These are phyloP conservation scores for Sparus aurata DNA, from an alignment of 2,797 vertebrate genomes.

Conservation along the genomic window DNA sequence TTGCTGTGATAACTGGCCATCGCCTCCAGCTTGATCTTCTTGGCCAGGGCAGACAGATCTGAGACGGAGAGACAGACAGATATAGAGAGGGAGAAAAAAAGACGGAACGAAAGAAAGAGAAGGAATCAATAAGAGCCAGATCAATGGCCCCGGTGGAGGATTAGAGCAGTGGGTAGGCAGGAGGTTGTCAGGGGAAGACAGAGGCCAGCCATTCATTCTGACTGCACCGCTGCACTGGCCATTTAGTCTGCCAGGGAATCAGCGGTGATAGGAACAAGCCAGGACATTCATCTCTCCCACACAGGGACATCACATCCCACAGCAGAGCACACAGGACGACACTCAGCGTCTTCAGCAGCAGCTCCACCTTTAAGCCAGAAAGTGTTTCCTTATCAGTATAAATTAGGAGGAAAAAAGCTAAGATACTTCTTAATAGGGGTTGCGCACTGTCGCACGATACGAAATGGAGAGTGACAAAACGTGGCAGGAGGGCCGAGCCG, in stretches of 20 bases:
- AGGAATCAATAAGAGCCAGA: conserved; percentile 80
- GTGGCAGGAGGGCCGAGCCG: conserved; percentile 72
- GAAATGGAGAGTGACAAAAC: conserved; percentile 85
- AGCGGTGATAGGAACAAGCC: conserved; percentile 81
- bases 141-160: conserved; percentile 81
- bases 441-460: conserved; percentile 82
- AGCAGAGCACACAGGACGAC: conserved; percentile 53
- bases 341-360: conserved; percentile 17
- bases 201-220: conserved; percentile 80
- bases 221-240: conserved; percentile 79
- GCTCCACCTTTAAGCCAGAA: conserved; percentile 59
- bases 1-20: conserved; percentile 95
- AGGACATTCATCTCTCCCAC: conserved; percentile 83
- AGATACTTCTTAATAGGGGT: conserved; percentile 66
- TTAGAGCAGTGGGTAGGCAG: conserved; percentile 80
- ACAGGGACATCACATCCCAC: conserved; percentile 76
- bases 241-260: conserved; percentile 82
- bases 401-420: conserved; percentile 34
- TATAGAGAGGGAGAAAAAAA: conserved; percentile 45
- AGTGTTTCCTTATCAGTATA: conserved; percentile 49
- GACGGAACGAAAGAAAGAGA: conserved; percentile 47
- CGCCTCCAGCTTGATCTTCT: conserved; percentile 99
- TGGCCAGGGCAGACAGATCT: conserved; percentile 89
- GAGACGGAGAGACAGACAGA: conserved; percentile 42
- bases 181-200: conserved; percentile 82